phyloP scores from a whole-genome alignment of 2,797 vertebrate genomes.

The Esox lucius region DNA sequence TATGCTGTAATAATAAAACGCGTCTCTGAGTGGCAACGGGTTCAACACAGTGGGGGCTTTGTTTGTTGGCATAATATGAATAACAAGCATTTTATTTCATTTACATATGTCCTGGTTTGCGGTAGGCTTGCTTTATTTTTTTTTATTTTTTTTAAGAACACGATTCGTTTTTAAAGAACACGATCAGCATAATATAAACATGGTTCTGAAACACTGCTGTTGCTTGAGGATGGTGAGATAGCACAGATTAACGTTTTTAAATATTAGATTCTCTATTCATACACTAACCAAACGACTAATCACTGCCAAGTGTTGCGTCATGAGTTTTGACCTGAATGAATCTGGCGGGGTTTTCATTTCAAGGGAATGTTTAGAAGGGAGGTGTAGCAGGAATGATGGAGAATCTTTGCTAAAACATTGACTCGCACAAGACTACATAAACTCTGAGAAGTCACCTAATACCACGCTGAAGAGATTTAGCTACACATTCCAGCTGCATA shows the following conservation, averaged over 20 bases:
- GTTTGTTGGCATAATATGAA: conserved; percentile 25
- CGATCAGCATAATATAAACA: not conserved
- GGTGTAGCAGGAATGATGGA: not conserved
- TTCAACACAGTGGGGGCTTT: conserved; percentile 15
- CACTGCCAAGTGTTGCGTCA: not conserved
- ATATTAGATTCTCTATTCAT: not conserved
- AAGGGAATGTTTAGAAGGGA: not conserved
- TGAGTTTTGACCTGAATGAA: not conserved
- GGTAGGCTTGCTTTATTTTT: not conserved
- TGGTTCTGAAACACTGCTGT: not conserved
- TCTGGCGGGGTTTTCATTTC: not conserved
- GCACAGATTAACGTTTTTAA: not conserved
- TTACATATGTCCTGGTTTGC: not conserved
- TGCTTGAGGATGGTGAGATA: not conserved
- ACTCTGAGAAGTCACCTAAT: not conserved
- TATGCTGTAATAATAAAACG: conserved; percentile 4
- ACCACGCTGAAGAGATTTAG: conserved; percentile 4
- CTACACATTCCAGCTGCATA: not conserved
- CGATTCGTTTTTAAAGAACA: not conserved
- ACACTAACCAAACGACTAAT: too few relatives aligned
- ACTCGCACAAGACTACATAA: not conserved
- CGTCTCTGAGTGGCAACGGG: not conserved
- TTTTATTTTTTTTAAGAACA: not conserved
- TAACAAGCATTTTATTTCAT: not conserved
- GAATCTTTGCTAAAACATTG: not conserved